These are phyloP conservation scores for Melieria crassipennis DNA, from an alignment of 2,888 invertebrate species.

Conservation along the genomic window DNA sequence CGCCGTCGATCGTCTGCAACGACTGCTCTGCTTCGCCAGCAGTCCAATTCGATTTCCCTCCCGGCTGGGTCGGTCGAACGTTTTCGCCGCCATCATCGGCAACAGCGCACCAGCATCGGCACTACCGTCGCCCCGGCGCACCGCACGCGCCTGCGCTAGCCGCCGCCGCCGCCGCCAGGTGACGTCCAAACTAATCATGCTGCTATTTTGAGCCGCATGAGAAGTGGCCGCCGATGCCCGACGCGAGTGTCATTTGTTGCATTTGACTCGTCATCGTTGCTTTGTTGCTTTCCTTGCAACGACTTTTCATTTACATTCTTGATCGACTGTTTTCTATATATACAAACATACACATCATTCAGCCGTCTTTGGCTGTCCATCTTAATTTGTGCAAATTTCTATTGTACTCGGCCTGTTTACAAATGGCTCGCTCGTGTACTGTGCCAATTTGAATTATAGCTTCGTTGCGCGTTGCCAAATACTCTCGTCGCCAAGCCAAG, in stretches of 20 bases:
- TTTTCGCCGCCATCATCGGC: not conserved
- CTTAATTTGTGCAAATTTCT: slow-evolving; percentile 10
- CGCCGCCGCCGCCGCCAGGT: slow-evolving; percentile 50
- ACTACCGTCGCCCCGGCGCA: not conserved
- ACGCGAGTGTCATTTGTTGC: not conserved
- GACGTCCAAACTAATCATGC: slow-evolving; percentile 55
- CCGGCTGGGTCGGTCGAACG: slow-evolving; percentile 43
- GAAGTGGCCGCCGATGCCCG: too few relatives aligned
- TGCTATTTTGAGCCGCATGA: slow-evolving; percentile 49
- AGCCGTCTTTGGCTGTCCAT: slow-evolving; percentile 20
- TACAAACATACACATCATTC: slow-evolving; percentile 3
- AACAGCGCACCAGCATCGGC: not conserved
- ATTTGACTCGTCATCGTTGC: not conserved
- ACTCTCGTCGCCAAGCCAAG: too few relatives aligned
- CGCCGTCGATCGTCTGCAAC: slow-evolving; percentile 48
- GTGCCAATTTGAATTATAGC: too few relatives aligned
- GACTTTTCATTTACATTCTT: too few relatives aligned
- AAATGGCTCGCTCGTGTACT: too few relatives aligned
- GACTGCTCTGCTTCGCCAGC: slow-evolving; percentile 47
- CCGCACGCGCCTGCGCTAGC: not conserved
- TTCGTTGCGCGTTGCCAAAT: too few relatives aligned
- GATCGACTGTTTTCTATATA: too few relatives aligned
- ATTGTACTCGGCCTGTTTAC: too few relatives aligned
- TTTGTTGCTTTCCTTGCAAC: not conserved
- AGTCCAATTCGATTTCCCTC: slow-evolving; percentile 40